phyloP scores from a whole-genome alignment of 1,140 invertebrate species.

The Apis laboriosa region DNA sequence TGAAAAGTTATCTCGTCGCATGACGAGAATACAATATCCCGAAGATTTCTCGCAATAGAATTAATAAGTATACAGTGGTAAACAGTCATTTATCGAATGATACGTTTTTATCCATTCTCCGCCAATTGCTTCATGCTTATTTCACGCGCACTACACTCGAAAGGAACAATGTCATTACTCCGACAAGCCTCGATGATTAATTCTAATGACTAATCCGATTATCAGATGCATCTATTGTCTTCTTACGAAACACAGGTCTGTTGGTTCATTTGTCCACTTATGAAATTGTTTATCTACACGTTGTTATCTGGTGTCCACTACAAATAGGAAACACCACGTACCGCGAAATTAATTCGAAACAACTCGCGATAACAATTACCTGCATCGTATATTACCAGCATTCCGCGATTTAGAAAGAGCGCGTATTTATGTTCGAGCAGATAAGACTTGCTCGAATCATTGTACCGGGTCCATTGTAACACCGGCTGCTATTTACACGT shows the following conservation, averaged over 20 bases:
- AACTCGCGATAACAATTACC: background rate
- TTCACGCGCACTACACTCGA: background rate
- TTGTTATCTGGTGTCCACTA: background rate
- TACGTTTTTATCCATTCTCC: background rate
- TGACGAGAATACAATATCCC: background rate
- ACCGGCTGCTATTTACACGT: constrained; percentile 57
- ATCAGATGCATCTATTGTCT: constrained; percentile 10
- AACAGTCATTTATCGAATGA: background rate
- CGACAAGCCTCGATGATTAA: constrained; percentile 20
- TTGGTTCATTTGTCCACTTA: constrained; percentile 3
- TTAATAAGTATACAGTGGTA: background rate
- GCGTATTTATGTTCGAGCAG: constrained; percentile 9
- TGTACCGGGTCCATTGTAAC: constrained; percentile 36
- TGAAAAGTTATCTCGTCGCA: background rate
- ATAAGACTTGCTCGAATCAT: constrained; percentile 50
- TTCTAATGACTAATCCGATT: constrained; percentile 26
- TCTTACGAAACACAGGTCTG: background rate
- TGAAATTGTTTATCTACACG: constrained; percentile 8
- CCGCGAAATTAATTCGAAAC: background rate
- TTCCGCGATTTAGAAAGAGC: background rate
- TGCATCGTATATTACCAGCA: too few relatives aligned
- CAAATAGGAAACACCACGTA: background rate
- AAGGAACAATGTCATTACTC: background rate
- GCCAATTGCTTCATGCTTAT: background rate
- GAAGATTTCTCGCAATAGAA: background rate